Conservation (phyloP, 2,113 vertebrate species). For the Asarcornis scutulata region DNA sequence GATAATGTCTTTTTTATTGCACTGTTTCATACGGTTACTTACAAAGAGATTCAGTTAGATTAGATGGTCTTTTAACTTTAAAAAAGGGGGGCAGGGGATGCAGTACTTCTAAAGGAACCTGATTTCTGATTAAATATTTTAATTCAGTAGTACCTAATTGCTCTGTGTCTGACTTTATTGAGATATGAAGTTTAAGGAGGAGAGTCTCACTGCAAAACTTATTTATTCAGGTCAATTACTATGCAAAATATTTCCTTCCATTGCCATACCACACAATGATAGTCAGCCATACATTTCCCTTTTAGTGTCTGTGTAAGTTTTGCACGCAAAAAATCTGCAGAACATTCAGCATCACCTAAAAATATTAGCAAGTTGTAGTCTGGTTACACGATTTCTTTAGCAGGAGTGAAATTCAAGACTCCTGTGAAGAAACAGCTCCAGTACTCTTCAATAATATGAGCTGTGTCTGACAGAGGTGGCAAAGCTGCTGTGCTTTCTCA, state of each 20-base stretch:
- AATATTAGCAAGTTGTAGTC: background rate
- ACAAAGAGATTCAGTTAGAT: background rate
- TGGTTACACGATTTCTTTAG: background rate
- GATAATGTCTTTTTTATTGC: background rate
- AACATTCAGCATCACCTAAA: background rate
- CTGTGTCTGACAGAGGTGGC: background rate
- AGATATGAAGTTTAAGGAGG: background rate
- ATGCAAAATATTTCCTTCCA: background rate
- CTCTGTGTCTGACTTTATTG: background rate
- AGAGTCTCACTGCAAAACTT: background rate
- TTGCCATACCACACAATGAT: background rate
- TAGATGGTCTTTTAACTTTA: background rate
- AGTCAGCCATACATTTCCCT: background rate
- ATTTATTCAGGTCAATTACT: background rate
- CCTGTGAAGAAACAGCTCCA: background rate
- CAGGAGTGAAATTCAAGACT: background rate
- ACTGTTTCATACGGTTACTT: background rate
- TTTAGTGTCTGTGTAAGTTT: accelerated
- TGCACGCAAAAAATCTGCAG: background rate
- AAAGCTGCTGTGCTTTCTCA: background rate
- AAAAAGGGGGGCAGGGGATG: background rate
- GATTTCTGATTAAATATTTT: background rate
- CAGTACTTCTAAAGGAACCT: background rate
- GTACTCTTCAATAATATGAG: background rate
- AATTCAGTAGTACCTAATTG: background rate